Base-by-base conservation (phyloP, 2,888 invertebrate species). In the Pinctada fucata region DNA sequence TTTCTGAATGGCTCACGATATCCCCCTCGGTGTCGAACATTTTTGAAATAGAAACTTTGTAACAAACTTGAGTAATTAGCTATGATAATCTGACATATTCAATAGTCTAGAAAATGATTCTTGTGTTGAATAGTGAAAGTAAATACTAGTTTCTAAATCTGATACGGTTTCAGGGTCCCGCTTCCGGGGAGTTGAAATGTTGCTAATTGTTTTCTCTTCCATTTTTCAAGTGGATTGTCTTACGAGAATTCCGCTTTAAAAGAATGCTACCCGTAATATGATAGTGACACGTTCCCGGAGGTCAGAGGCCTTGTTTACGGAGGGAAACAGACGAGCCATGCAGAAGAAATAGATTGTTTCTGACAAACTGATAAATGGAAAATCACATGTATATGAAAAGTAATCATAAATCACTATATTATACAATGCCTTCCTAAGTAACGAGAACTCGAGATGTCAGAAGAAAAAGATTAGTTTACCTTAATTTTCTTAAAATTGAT, bases 331-430 rank as follows among this genome's bases (percentile, higher is more conserved):
- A 13, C 8, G 58, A 58, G 58, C 58, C 8, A 58, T 58, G 58
- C 58, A 6, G 6, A 58, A 58, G 8, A 58, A 13, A 58, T 58
- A 10, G 13, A 58, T 58, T 31, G 8, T 58, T 6, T 10, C 58
- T 58, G 58, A 58, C 58, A 58, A 58, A 58, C 6, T 58, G 58
- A 58, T 58, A 58, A 58, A 58, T 58, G 58, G 13, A 58, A 58
- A 58, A 6, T 10, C 13, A 58, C 58, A 58, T 58, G 58, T 31
- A 31, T 31, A 31, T 31, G 31, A 31, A 31, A 31, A 31, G 31
- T 31, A 31, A 31, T 31, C 31, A 31, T 31, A 31, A 31, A 31
- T 31, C 31, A 31, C 31, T 31, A 31, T 31, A 31, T 31, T 31
- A 31, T 31, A 31, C 31, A 31, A 31, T 31, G 31, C 31, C 31